A percentile compares a stretch with the other conserved stretches of the same genome.
These are phyloP conservation scores for Pseudopodoces humilis DNA, from an alignment of 2,113 vertebrate genomes.

Conservation along the genomic window DNA sequence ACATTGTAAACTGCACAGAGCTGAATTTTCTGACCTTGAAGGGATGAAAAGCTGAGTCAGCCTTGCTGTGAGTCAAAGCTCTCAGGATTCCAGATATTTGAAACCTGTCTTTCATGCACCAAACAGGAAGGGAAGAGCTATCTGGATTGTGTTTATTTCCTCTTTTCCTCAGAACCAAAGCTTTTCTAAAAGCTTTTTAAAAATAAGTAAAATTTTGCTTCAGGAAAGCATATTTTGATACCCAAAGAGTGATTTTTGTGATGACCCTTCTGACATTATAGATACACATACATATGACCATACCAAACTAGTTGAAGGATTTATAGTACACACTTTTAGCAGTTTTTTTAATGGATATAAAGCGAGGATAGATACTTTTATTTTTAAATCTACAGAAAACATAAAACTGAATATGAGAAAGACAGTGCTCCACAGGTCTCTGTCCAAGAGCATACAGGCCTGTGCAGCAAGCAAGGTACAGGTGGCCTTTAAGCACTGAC, in stretches of 20 bases:
- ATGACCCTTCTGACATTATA: neutral
- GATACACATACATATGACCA: neutral
- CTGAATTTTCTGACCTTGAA: conserved; percentile 46
- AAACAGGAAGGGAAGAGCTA: neutral
- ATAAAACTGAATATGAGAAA: neutral
- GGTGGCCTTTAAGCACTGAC: neutral
- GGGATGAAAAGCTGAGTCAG: conserved; percentile 55
- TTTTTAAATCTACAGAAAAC: conserved; percentile 34
- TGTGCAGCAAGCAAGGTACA: neutral
- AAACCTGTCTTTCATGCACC: neutral
- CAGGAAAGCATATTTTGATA: neutral
- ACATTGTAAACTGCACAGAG: neutral
- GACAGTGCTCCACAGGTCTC: neutral
- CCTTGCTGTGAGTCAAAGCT: neutral
- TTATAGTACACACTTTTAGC: neutral
- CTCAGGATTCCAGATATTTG: neutral
- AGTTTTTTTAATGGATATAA: neutral
- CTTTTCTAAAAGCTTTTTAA: neutral
- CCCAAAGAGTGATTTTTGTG: neutral
- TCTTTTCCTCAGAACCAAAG: neutral
- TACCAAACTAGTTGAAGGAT: neutral
- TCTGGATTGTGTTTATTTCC: neutral
- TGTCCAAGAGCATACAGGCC: neutral
- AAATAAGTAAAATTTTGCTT: neutral
- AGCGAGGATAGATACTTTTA: neutral